These are phyloP conservation scores for Anodontia alba DNA, from an alignment of 2,888 invertebrate species.

Conservation along the genomic window DNA sequence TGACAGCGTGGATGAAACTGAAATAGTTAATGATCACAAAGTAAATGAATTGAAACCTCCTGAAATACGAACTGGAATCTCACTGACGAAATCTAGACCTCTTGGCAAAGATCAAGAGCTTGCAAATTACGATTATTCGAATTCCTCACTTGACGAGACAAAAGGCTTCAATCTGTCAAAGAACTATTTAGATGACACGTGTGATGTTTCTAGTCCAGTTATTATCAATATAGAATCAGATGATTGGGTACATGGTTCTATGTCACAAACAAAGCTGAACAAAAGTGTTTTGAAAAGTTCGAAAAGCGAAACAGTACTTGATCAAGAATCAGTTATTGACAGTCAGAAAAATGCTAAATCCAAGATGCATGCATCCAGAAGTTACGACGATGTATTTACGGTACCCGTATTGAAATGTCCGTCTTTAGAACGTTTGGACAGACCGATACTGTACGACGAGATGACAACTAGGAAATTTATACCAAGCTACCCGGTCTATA, in stretches of 20 bases:
- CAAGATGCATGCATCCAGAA: conserved; percentile 34
- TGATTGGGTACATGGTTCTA: conserved; percentile 36
- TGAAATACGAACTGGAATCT: not conserved
- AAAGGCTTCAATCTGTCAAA: not conserved
- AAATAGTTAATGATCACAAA: conserved; percentile 7
- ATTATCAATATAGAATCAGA: conserved; percentile 36
- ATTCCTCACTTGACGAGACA: not conserved
- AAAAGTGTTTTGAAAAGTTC: conserved; percentile 24
- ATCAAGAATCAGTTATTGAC: not conserved
- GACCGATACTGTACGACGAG: conserved; percentile 48
- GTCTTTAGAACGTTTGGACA: conserved; percentile 69
- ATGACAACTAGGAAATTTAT: conserved; percentile 6
- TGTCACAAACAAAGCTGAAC: conserved; percentile 41
- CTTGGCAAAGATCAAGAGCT: no score
- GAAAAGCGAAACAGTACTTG: conserved; percentile 57
- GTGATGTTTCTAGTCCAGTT: conserved; percentile 1
- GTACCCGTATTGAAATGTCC: conserved; percentile 59
- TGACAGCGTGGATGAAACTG: conserved; percentile 58
- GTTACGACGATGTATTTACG: conserved; percentile 48
- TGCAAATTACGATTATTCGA: not conserved
- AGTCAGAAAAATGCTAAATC: not conserved
- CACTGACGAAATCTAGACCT: not conserved
- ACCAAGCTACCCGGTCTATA: conserved; percentile 45
- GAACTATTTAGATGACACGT: not conserved
- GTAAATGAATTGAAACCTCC: conserved; percentile 25